Percentiles rank a stretch among this genome's conserved stretches.
Evolutionary conservation across 2,113 vertebrate genomes (phyloP).

Genomic region (Callocephalon fimbriatum): DNA sequence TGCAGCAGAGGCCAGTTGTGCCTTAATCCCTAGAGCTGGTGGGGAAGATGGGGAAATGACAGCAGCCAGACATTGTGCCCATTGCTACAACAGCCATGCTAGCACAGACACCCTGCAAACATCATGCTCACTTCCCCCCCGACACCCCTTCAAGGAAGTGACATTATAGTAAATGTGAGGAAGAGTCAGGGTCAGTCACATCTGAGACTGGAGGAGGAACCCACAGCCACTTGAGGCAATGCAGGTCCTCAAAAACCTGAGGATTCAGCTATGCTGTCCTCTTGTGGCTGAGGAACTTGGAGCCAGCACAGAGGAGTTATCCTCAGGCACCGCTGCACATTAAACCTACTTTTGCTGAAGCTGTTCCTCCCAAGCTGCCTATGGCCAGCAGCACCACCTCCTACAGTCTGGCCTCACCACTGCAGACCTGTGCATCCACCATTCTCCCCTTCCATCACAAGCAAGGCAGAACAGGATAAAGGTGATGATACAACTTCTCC

Average conservation of each 20-base stretch:
- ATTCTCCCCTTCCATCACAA: fast-evolving
- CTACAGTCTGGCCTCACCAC: fast-evolving
- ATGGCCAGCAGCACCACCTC: background rate
- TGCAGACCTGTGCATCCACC: fast-evolving
- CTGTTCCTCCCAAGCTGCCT: background rate
- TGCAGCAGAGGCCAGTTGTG: background rate
- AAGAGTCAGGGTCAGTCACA: background rate
- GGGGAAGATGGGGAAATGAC: background rate
- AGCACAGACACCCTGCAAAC: background rate
- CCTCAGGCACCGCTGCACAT: fast-evolving
- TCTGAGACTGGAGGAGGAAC: background rate
- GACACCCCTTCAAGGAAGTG: fast-evolving
- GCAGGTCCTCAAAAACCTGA: conserved; percentile 63
- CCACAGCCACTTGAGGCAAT: conserved; percentile 72
- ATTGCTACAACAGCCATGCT: fast-evolving
- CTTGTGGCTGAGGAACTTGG: conserved; percentile 74
- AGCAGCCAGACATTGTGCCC: fast-evolving
- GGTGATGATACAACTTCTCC: conserved; percentile 39
- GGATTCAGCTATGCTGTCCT: conserved; percentile 58
- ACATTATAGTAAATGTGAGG: background rate
- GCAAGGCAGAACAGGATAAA: no score
- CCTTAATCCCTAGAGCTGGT: background rate
- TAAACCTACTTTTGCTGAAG: no score
- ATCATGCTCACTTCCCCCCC: fast-evolving
- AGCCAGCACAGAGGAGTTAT: background rate